Conservation (phyloP, 2,113 vertebrate genomes). For the Engraulis encrasicolus region DNA sequence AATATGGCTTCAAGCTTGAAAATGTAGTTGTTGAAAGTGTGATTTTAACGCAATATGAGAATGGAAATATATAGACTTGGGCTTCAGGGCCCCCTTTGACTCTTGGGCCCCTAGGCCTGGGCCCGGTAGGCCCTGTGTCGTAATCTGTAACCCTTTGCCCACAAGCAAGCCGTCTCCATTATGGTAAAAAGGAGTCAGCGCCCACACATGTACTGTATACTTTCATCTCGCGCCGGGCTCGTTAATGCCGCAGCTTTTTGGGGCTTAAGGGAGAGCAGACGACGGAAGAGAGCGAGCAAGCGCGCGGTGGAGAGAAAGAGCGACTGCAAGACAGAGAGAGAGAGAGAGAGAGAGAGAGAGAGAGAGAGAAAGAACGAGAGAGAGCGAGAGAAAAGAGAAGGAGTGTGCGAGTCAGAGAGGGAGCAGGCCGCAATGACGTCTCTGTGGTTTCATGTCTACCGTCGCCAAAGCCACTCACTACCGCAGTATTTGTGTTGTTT, state of each 20-base stretch:
- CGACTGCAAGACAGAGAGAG: not conserved
- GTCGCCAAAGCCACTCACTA: slow-evolving; percentile 8
- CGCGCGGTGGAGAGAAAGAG: not conserved
- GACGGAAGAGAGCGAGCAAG: not conserved
- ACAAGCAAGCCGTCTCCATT: not conserved
- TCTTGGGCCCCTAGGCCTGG: too few relatives aligned
- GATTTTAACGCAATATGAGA: too few relatives aligned
- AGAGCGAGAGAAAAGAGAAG: not conserved
- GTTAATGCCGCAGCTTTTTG: not conserved
- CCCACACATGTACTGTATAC: too few relatives aligned
- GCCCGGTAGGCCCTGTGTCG: too few relatives aligned
- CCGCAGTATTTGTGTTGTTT: slow-evolving; percentile 21
- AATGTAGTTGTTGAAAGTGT: too few relatives aligned
- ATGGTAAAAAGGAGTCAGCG: not conserved
- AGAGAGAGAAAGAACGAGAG: not conserved
- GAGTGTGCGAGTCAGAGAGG: not conserved
- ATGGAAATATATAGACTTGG: too few relatives aligned
- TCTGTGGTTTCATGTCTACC: slow-evolving; percentile 3
- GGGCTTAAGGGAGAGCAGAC: not conserved
- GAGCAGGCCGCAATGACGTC: slow-evolving; percentile 20
- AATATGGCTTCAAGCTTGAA: too few relatives aligned
- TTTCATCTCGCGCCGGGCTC: not conserved
- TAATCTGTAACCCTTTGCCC: too few relatives aligned
- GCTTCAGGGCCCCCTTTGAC: too few relatives aligned
- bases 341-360: not conserved